These are phyloP conservation scores for Stichopus horrens DNA, from an alignment of 53 echinoderm and acorn worm species.

Conservation along the genomic window DNA sequence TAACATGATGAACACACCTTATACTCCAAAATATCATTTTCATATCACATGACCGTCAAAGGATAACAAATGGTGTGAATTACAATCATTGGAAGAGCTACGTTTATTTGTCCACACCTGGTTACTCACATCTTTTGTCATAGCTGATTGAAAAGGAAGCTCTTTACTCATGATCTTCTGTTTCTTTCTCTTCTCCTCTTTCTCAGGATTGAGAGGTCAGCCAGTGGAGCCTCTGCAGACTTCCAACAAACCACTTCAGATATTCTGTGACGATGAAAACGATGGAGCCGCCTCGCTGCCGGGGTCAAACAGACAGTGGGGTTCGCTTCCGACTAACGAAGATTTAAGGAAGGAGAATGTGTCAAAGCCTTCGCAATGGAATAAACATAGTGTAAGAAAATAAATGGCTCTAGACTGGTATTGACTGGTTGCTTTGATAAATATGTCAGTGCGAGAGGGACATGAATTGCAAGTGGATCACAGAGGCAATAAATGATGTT, in stretches of 20 bases:
- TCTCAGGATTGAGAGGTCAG: constrained; percentile 2
- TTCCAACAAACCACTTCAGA: constrained; percentile 30
- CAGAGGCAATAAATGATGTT: too few relatives aligned
- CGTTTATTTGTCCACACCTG: too few relatives aligned
- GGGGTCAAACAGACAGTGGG: constrained; percentile 17
- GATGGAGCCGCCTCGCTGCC: neutral
- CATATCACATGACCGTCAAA: too few relatives aligned
- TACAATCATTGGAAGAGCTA: too few relatives aligned
- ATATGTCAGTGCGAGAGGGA: neutral
- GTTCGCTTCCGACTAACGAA: constrained; percentile 10
- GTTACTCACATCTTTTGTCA: too few relatives aligned
- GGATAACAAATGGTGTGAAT: too few relatives aligned
- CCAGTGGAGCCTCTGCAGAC: neutral
- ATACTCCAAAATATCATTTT: too few relatives aligned
- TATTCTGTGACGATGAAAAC: constrained; percentile 37
- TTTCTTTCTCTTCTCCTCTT: neutral
- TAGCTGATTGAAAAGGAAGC: neutral
- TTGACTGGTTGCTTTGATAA: neutral
- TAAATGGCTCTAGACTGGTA: too few relatives aligned
- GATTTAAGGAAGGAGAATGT: constrained; percentile 15
- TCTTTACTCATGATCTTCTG: too few relatives aligned
- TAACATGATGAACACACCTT: too few relatives aligned
- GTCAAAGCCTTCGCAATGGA: constrained; percentile 3
- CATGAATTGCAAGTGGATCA: neutral
- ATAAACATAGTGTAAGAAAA: constrained; percentile 18